Conservation (phyloP, 2,888 invertebrate species). For the Polymixis lichenea region DNA sequence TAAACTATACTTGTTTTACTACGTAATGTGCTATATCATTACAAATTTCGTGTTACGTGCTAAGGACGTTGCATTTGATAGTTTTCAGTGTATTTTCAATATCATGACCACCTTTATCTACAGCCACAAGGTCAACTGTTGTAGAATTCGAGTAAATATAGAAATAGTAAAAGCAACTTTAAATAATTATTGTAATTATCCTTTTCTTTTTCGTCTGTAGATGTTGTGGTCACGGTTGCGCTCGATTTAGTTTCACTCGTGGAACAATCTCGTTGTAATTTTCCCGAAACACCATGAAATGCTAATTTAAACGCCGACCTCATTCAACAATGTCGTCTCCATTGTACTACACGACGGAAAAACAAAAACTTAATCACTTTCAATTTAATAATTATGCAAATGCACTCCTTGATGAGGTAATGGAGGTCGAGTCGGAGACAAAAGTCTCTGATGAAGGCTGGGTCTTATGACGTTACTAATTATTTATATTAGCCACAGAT, state of each 20-base stretch:
- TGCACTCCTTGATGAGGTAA: constrained; percentile 48
- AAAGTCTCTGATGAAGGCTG: constrained; percentile 57
- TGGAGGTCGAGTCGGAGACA: constrained; percentile 55
- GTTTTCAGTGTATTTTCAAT: constrained; percentile 31
- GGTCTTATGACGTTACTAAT: constrained; percentile 20
- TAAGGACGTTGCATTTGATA: constrained; percentile 24
- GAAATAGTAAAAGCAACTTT: constrained; percentile 17
- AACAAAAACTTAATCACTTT: constrained; percentile 64
- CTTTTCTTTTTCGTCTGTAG: constrained; percentile 23
- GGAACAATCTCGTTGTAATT: constrained; percentile 46
- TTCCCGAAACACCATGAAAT: constrained; percentile 56
- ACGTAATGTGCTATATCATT: constrained; percentile 17
- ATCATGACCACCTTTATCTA: constrained; percentile 25
- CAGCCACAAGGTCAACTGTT: background rate
- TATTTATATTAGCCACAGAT: constrained; percentile 46
- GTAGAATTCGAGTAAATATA: background rate
- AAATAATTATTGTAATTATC: constrained; percentile 14
- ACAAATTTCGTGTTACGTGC: constrained; percentile 25
- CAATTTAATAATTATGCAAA: constrained; percentile 68
- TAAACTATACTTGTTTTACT: constrained; percentile 24
- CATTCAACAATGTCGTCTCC: constrained; percentile 42
- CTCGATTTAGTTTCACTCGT: constrained; percentile 54
- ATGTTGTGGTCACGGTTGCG: constrained; percentile 30
- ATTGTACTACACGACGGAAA: constrained; percentile 53
- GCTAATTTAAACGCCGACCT: constrained; percentile 56